Evolutionary conservation across 1,140 invertebrate genomes (phyloP), one percentile per base, ranked within the genome.

Genomic region (Drosophila parvula): DNA sequence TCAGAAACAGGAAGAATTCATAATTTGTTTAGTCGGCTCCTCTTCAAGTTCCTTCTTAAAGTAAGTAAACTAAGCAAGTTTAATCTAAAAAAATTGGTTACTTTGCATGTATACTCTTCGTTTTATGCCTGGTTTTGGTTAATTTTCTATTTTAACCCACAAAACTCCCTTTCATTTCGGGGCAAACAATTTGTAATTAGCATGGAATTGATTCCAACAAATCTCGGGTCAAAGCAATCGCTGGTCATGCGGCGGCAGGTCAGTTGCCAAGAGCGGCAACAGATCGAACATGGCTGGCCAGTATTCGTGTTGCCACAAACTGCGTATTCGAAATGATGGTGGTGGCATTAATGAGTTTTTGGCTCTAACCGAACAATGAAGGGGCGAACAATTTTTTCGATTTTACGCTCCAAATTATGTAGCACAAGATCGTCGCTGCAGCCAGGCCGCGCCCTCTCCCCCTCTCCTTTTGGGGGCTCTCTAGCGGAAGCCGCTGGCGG

Each of bases 361-460:
- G 71, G 27, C 67, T 61, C 34, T 38, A 53, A 45, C 56, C 61
- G 56, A 61, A 79, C 77, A 79, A 79, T 79, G 76, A 78, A 41
- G 58, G 77, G 76, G 78, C 53, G 62, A 79, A 79, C 77, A 78
- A 74, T 81, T 74, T 81, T 76, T 81, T 70, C 61, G 73, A 81
- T 81, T 81, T 81, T 81, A 81, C 79, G 79, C 79, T 81, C 68
- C 71, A 81, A 81, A 81, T 81, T 81, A 81, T 73, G 71, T 53
- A 14, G 41, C 56, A 22, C 63, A 61, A 38, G 36, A 55, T 55
- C 45, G 34, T 65, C 16, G 44, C 32, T 9, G 27, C 50, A 53
- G 30, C 4, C n/a, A 5, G 48, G 7, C 30, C 48, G 48, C 48
- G 48, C 48, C 48, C 48, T 34, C 48, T 34, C 11, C n/a, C 10